A percentile compares a stretch with the other conserved stretches of the same genome.
Evolutionary conservation across 2,888 invertebrate species (phyloP).

Genomic region (Pinctada fucata): DNA sequence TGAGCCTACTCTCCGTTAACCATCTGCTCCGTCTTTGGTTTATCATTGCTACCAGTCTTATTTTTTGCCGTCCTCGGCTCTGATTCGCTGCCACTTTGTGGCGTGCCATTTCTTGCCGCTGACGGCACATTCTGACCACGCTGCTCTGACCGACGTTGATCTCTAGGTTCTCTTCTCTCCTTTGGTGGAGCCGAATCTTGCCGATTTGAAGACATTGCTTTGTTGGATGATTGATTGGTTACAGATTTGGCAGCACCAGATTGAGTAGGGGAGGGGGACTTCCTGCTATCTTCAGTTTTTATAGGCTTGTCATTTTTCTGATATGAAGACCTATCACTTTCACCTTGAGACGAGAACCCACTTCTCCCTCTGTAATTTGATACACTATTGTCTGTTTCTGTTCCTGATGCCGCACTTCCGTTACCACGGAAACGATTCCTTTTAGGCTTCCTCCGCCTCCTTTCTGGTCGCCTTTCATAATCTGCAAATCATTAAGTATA

Average conservation of each 20-base stretch:
- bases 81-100: conserved; percentile 63
- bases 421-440: conserved; percentile 62
- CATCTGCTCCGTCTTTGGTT: conserved; percentile 56
- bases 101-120: conserved; percentile 44
- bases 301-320: conserved; percentile 16
- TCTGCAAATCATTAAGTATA: background rate
- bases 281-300: conserved; percentile 24
- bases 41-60: conserved; percentile 45
- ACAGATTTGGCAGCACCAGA: conserved; percentile 14
- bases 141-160: conserved; percentile 31
- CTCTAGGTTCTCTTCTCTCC: conserved; percentile 52
- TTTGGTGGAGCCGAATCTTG: conserved; percentile 44
- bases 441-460: conserved; percentile 54
- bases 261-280: conserved; percentile 36
- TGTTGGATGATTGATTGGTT: background rate
- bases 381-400: conserved; percentile 70
- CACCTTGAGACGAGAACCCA: conserved; percentile 12
- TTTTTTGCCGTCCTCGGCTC: conserved; percentile 60
- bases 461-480: conserved; percentile 40
- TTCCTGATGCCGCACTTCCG: conserved; percentile 67
- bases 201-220: conserved; percentile 4
- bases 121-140: conserved; percentile 37
- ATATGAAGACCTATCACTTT: conserved; percentile 8
- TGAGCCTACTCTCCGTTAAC: conserved; percentile 66
- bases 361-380: conserved; percentile 56